Conservation (phyloP, 2,113 vertebrate genomes). For the Tragelaphus scriptus region DNA sequence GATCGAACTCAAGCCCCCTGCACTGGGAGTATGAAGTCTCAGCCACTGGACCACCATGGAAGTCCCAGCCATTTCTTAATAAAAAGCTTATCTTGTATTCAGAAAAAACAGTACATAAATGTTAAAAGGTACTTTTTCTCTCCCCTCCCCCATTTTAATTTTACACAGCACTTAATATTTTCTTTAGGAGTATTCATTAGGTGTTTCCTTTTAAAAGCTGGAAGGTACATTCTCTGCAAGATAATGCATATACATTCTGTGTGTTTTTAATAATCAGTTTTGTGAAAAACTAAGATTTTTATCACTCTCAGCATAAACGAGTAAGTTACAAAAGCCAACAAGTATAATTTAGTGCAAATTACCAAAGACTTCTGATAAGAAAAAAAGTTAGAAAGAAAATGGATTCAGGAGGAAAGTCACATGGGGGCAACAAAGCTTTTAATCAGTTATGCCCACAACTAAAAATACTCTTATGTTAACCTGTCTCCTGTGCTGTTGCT, state of each 20-base stretch:
- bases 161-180: background rate
- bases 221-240: background rate
- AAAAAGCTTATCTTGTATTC: background rate
- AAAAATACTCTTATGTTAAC: background rate
- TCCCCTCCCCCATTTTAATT: background rate
- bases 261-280: background rate
- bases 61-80: background rate
- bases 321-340: background rate
- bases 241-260: background rate
- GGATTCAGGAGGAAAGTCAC: background rate
- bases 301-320: background rate
- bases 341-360: background rate
- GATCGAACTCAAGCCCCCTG: background rate
- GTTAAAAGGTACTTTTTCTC: background rate
- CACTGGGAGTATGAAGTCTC: background rate
- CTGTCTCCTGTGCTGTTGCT: background rate
- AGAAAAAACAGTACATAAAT: background rate
- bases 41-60: background rate
- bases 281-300: constrained; percentile 20
- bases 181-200: background rate
- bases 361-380: background rate
- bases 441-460: background rate
- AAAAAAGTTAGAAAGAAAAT: background rate
- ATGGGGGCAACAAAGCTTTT: background rate
- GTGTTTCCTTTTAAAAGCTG: background rate